These are phyloP conservation scores for Ailuropoda melanoleuca DNA, from an alignment of 2,113 vertebrate species.

Conservation along the genomic window DNA sequence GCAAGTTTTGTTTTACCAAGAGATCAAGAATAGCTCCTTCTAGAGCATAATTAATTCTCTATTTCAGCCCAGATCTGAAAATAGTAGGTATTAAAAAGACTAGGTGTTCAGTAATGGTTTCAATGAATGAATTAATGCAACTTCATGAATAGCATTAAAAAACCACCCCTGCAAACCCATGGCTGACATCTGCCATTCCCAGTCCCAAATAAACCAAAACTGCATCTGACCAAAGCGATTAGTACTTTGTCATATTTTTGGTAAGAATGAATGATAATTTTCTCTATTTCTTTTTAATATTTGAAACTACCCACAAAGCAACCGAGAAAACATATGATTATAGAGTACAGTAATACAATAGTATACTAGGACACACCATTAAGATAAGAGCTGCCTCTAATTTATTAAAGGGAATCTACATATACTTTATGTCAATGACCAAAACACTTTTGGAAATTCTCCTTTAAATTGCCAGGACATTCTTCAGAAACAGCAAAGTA, in stretches of 20 bases:
- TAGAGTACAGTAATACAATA: not conserved
- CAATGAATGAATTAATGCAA: not conserved
- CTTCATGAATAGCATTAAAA: not conserved
- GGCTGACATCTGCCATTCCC: not conserved
- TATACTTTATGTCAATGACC: not conserved
- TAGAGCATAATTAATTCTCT: not conserved
- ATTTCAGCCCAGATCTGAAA: not conserved
- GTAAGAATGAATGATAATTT: not conserved
- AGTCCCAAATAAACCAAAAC: not conserved
- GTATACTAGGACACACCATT: not conserved
- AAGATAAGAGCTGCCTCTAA: not conserved
- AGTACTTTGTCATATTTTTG: not conserved
- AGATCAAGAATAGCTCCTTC: conserved; percentile 22
- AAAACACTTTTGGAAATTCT: not conserved
- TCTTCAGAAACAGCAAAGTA: not conserved
- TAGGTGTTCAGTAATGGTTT: not conserved
- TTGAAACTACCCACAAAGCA: not conserved
- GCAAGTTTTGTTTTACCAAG: not conserved
- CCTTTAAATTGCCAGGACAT: not conserved
- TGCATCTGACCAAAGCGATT: not conserved
- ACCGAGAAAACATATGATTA: not conserved
- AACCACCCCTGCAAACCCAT: not conserved
- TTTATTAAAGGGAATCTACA: not conserved
- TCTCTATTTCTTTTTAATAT: not conserved
- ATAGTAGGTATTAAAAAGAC: not conserved